Evolutionary conservation across 2,113 vertebrate genomes (phyloP).

Genomic region (Sphyrna mokarran): DNA sequence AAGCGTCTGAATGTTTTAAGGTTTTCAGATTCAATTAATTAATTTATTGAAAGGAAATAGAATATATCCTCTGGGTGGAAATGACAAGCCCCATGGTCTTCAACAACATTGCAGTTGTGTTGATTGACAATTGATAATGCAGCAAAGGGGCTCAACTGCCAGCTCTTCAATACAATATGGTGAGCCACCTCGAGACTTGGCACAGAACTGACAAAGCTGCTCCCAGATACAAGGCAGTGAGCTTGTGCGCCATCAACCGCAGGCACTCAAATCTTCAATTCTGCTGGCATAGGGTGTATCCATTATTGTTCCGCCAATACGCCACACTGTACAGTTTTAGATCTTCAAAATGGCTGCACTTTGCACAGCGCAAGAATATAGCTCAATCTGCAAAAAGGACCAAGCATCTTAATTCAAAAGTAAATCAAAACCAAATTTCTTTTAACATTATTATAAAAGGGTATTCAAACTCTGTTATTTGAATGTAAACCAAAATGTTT

Average conservation of each 20-base stretch:
- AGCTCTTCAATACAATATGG: not conserved
- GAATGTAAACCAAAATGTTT: too few species aligned
- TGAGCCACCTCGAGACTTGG: not conserved
- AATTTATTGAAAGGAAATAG: not conserved
- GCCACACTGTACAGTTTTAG: not conserved
- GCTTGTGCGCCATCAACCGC: not conserved
- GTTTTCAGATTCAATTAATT: not conserved
- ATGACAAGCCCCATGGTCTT: not conserved
- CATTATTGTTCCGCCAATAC: not conserved
- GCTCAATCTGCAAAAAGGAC: not conserved
- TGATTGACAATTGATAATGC: conserved; percentile 17
- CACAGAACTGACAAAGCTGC: not conserved
- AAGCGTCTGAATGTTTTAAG: not conserved
- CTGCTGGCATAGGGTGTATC: not conserved
- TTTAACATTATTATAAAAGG: not conserved
- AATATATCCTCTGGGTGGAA: not conserved
- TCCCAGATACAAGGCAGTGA: not conserved
- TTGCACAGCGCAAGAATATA: not conserved
- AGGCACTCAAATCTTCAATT: not conserved
- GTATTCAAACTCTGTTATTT: not conserved
- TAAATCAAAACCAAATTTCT: not conserved
- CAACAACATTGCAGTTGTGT: not conserved
- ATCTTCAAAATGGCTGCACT: conserved; percentile 7
- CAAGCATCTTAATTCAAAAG: not conserved
- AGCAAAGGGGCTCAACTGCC: not conserved